phyloP scores from a whole-genome alignment of 2,797 vertebrate genomes.

The Eulemur coronatus region DNA sequence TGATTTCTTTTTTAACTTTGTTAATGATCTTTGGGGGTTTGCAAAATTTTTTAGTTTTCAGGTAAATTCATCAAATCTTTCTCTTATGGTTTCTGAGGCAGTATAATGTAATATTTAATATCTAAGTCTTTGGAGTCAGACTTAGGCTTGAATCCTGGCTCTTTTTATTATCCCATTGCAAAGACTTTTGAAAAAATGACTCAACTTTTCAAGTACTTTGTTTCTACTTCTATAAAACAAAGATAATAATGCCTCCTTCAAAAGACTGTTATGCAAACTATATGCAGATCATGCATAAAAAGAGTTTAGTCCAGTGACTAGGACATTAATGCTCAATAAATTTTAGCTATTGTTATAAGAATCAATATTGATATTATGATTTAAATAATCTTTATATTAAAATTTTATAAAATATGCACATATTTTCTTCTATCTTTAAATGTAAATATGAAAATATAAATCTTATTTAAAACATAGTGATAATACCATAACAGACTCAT shows the following conservation, averaged over 20 bases:
- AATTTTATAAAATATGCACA: slow-evolving; percentile 13
- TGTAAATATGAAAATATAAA: slow-evolving; percentile 30
- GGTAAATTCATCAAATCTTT: neutral
- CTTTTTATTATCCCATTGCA: neutral
- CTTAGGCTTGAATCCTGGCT: neutral
- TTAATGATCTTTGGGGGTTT: neutral
- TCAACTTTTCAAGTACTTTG: neutral
- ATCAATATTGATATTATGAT: slow-evolving; percentile 4
- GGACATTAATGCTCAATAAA: neutral
- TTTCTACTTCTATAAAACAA: neutral
- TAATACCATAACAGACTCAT: neutral
- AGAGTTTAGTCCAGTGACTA: neutral
- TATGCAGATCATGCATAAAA: neutral
- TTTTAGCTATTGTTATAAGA: slow-evolving; percentile 32
- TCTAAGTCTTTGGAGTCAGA: neutral
- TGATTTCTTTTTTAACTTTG: neutral
- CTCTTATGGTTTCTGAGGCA: neutral
- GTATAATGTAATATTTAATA: neutral
- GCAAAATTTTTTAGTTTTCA: neutral
- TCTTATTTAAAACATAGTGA: slow-evolving; percentile 7
- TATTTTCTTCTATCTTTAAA: slow-evolving; percentile 3
- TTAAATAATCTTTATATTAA: neutral
- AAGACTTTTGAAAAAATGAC: slow-evolving; percentile 30
- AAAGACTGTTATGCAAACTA: neutral
- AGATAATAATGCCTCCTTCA: neutral